Percentiles rank a stretch among this genome's conserved stretches.
Conservation (phyloP, 2,888 invertebrate species). For the Epicampocera succincta region DNA sequence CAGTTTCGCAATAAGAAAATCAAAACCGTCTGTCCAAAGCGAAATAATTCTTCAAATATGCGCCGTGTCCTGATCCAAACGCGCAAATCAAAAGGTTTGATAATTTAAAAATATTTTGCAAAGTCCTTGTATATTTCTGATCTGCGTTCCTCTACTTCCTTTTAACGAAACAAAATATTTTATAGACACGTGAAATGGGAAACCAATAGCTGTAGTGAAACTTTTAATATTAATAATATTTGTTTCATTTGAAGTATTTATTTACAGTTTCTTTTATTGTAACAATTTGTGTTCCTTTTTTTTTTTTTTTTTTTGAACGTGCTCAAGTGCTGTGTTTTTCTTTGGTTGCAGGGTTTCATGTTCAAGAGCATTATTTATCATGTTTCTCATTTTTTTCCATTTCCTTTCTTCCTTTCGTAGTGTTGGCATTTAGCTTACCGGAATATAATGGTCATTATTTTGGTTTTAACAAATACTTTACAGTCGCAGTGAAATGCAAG, state of each 20-base stretch:
- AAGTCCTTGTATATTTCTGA: no score
- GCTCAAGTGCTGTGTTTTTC: slow-evolving; percentile 57
- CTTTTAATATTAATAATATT: slow-evolving; percentile 57
- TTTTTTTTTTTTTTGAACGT: slow-evolving; percentile 53
- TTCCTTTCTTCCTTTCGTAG: neutral
- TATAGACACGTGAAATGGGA: neutral
- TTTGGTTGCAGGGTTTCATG: slow-evolving; percentile 61
- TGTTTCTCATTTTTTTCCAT: slow-evolving; percentile 16
- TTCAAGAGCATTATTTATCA: slow-evolving; percentile 65
- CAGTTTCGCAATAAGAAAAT: no score
- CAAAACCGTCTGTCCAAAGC: no score
- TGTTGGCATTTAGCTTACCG: slow-evolving; percentile 35
- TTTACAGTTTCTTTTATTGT: slow-evolving; percentile 41
- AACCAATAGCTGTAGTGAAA: slow-evolving; percentile 5
- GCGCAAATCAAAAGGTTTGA: no score
- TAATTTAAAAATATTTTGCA: no score
- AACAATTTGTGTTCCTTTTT: no score
- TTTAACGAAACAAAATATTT: no score
- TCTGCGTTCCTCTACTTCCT: no score
- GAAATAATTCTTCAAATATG: no score
- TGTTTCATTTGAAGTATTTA: slow-evolving; percentile 59
- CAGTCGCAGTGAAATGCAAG: no score
- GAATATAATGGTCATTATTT: slow-evolving; percentile 62
- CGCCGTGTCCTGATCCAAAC: no score
- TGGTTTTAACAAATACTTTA: slow-evolving; percentile 32